Evolutionary conservation across 2,888 invertebrate species (phyloP).

Genomic region (Panzeria rudis): DNA sequence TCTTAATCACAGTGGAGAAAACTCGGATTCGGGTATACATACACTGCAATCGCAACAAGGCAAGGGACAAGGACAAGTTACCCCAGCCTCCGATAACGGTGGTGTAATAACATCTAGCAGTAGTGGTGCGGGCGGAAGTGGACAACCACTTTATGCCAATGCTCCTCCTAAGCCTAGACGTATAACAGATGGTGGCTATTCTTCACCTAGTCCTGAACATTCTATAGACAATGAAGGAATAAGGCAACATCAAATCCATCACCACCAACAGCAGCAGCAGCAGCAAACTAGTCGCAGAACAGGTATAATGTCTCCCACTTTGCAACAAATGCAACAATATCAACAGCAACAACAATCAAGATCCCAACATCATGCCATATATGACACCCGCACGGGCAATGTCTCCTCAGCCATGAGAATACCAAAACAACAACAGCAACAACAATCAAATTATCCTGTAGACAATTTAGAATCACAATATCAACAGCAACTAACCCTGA

Average conservation of each 20-base stretch:
- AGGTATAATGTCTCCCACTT: conserved; percentile 80
- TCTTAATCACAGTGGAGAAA: conserved; percentile 83
- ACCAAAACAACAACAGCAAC: conserved; percentile 78
- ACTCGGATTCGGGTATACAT: conserved; percentile 83
- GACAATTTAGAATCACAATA: conserved; percentile 79
- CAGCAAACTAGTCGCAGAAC: conserved; percentile 82
- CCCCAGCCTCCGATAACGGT: conserved; percentile 81
- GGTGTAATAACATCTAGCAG: conserved; percentile 75
- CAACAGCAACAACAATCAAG: conserved; percentile 75
- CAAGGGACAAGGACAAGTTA: conserved; percentile 81
- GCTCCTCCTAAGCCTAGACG: conserved; percentile 95
- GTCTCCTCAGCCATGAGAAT: conserved; percentile 81
- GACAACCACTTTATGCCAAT: conserved; percentile 93
- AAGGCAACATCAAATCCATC: conserved; percentile 74
- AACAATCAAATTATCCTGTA: conserved; percentile 77
- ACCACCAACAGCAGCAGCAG: conserved; percentile 78
- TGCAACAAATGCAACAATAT: conserved; percentile 78
- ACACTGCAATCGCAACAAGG: conserved; percentile 83
- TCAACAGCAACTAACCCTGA: conserved; percentile 77
- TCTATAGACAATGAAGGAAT: conserved; percentile 81
- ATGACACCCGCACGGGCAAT: conserved; percentile 85
- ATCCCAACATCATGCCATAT: conserved; percentile 84
- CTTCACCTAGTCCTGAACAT: conserved; percentile 90
- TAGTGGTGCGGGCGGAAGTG: conserved; percentile 78
- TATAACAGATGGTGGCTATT: conserved; percentile 89